Percentiles rank a stretch among this genome's conserved stretches.
Conservation (phyloP, 2,888 invertebrate species). For the Polymixis lichenea region DNA sequence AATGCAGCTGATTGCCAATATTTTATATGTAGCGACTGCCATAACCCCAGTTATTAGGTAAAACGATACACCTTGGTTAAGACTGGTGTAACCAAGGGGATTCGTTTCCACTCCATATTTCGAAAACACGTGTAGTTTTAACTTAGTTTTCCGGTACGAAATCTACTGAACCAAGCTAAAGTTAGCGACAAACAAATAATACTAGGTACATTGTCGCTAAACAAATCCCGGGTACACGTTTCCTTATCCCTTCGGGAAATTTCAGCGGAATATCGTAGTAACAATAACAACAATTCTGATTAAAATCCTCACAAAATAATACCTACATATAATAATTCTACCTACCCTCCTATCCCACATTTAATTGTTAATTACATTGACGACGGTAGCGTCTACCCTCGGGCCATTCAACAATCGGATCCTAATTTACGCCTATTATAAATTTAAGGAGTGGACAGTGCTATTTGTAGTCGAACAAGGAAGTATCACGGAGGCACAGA, state of each 20-base stretch:
- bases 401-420: conserved; percentile 38
- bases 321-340: background rate
- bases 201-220: background rate
- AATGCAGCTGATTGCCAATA: no score
- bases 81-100: no score
- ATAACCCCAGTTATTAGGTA: no score
- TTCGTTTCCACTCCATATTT: background rate
- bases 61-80: no score
- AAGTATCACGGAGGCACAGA: conserved; percentile 23
- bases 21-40: no score
- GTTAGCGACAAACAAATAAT: conserved; percentile 6
- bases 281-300: conserved; percentile 1
- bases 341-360: background rate
- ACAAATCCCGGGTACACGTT: conserved; percentile 14
- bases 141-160: background rate
- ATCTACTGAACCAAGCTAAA: background rate
- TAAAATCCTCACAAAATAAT: conserved; percentile 3
- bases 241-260: conserved; percentile 11
- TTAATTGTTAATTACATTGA: conserved; percentile 33
- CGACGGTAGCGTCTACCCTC: conserved; percentile 6
- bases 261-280: background rate
- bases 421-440: conserved; percentile 50
- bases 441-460: conserved; percentile 48
- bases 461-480: conserved; percentile 52
- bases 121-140: background rate